Percentiles rank a stretch among this genome's conserved stretches.
Conservation (phyloP, 1,140 invertebrate genomes). For the Trichonephila inaurata region DNA sequence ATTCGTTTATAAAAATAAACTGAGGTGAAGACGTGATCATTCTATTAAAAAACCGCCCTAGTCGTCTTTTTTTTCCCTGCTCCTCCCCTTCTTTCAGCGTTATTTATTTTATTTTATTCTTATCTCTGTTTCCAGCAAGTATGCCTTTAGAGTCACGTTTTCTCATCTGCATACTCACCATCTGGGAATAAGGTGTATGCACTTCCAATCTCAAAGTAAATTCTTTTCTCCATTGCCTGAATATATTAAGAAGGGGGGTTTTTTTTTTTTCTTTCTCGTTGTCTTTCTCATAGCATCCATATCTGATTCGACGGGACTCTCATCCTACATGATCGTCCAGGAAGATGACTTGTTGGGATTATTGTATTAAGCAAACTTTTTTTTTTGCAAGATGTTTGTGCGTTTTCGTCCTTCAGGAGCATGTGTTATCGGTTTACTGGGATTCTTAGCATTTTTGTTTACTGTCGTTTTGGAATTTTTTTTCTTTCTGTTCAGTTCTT, state of each 20-base stretch:
- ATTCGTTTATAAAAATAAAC: constrained; percentile 64
- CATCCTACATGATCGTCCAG: not conserved
- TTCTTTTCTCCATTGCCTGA: not conserved
- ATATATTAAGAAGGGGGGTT: not conserved
- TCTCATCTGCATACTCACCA: constrained; percentile 3
- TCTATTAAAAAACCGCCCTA: constrained; percentile 51
- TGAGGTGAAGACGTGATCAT: constrained; percentile 51
- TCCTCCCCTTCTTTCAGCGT: not conserved
- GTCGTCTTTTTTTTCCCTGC: constrained; percentile 7
- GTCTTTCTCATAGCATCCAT: not conserved
- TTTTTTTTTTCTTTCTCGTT: not conserved
- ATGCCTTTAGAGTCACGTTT: constrained; percentile 43
- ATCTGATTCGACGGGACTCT: not conserved
- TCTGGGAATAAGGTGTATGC: constrained; percentile 19
- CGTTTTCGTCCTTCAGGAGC: not conserved
- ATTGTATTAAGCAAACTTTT: not conserved
- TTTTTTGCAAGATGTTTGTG: not conserved
- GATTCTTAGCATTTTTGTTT: constrained; percentile 31
- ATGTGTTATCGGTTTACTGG: not conserved
- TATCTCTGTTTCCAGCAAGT: not conserved
- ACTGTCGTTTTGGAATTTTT: not conserved
- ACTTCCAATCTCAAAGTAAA: not conserved
- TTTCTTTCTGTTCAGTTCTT: not conserved
- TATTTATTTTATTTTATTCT: not conserved
- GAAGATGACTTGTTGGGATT: not conserved